A percentile compares a stretch with the other conserved stretches of the same genome.
Evolutionary conservation across 2,888 invertebrate genomes (phyloP).

Genomic region (Cheilosia vulpina): DNA sequence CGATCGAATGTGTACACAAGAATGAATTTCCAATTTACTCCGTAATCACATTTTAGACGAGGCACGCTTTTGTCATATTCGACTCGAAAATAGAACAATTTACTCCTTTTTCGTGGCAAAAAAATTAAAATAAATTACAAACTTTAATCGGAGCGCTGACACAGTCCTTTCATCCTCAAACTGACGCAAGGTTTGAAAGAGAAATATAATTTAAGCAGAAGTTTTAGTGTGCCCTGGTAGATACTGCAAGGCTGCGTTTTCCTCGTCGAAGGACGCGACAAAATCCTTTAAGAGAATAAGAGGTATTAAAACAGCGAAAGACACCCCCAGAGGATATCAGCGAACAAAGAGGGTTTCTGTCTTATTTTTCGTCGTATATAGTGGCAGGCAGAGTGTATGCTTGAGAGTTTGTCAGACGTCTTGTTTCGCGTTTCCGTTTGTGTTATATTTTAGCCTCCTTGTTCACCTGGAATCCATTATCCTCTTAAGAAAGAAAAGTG

Average conservation of each 20-base stretch:
- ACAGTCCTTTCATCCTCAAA: conserved; percentile 12
- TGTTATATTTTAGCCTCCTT: conserved; percentile 32
- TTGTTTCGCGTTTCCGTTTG: conserved; percentile 65
- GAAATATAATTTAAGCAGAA: conserved; percentile 61
- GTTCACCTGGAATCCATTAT: conserved; percentile 70
- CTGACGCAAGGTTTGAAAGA: background rate
- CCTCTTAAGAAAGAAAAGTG: conserved; percentile 51
- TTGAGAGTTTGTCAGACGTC: conserved; percentile 59
- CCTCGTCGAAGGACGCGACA: conserved; percentile 28
- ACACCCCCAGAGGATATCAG: conserved; percentile 45
- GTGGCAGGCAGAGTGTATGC: conserved; percentile 29
- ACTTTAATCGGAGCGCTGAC: background rate
- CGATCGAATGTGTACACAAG: conserved; percentile 4
- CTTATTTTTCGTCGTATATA: conserved; percentile 20
- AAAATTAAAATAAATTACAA: background rate
- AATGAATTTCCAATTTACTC: conserved; percentile 52
- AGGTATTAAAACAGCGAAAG: conserved; percentile 32
- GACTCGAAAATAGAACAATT: conserved; percentile 3
- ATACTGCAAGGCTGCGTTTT: conserved; percentile 34
- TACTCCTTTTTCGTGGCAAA: background rate
- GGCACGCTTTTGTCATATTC: conserved; percentile 23
- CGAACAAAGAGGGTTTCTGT: conserved; percentile 27
- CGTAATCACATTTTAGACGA: conserved; percentile 45
- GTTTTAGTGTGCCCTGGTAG: conserved; percentile 7
- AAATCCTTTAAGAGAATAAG: conserved; percentile 34